Conservation (phyloP, 1,140 invertebrate genomes). For the honey bee (Apis mellifera) region DNA sequence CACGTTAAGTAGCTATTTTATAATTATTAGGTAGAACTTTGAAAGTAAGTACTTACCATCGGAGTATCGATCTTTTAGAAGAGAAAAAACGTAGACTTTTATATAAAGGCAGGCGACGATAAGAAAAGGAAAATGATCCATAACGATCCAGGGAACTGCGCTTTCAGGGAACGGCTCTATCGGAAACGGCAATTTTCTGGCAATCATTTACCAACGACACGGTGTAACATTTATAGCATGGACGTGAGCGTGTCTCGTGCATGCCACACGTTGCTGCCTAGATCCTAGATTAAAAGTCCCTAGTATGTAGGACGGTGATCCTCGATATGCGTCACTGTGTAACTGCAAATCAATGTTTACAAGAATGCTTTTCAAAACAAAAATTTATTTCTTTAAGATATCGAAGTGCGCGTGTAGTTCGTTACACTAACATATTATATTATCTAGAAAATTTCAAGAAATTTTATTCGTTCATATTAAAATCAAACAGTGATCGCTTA, state of each 20-base stretch:
- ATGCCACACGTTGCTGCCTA: neutral
- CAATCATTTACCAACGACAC: conserved; percentile 63
- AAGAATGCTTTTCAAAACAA: conserved; percentile 25
- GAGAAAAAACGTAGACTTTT: neutral
- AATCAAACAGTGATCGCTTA: too few species aligned
- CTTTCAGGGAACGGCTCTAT: conserved; percentile 9
- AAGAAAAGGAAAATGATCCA: conserved; percentile 25
- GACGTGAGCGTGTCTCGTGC: conserved; percentile 19
- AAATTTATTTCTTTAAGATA: neutral
- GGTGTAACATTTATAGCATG: conserved; percentile 46
- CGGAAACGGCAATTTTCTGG: conserved; percentile 63
- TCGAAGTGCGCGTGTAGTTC: too few species aligned
- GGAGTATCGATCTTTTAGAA: neutral
- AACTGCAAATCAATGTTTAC: conserved; percentile 5
- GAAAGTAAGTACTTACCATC: neutral
- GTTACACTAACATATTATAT: too few species aligned
- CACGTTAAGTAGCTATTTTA: neutral
- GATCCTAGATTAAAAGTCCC: conserved; percentile 43
- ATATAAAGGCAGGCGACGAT: neutral
- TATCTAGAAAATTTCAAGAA: too few species aligned
- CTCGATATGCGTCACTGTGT: conserved; percentile 29
- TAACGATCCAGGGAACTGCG: conserved; percentile 37
- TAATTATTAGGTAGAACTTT: conserved; percentile 22
- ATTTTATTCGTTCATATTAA: too few species aligned
- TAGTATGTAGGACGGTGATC: conserved; percentile 53